A percentile compares a stretch with the other conserved stretches of the same genome.
These are phyloP conservation scores for Thereva unica DNA, from an alignment of 2,888 invertebrate genomes.

Conservation along the genomic window DNA sequence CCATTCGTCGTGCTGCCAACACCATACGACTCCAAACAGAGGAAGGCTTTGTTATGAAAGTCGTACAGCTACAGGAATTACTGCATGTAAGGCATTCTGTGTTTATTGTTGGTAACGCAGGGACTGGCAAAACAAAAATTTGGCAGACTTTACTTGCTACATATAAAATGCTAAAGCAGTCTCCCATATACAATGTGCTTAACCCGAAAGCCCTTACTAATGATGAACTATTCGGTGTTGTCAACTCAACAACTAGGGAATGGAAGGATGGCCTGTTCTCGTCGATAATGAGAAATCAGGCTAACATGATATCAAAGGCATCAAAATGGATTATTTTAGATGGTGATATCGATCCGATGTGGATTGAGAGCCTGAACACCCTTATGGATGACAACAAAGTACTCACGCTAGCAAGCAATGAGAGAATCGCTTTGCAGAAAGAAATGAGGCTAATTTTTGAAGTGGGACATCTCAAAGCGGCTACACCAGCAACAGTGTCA, in stretches of 20 bases:
- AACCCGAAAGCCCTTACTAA: slow-evolving; percentile 96
- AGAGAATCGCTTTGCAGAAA: slow-evolving; percentile 87
- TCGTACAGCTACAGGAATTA: slow-evolving; percentile 89
- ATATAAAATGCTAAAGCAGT: slow-evolving; percentile 77
- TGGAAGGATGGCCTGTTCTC: slow-evolving; percentile 92
- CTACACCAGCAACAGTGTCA: slow-evolving; percentile 95
- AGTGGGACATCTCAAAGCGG: slow-evolving; percentile 85
- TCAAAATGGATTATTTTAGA: slow-evolving; percentile 95
- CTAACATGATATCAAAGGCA: slow-evolving; percentile 81
- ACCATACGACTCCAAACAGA: slow-evolving; percentile 89
- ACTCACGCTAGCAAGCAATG: slow-evolving; percentile 90
- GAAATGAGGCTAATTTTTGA: slow-evolving; percentile 90
- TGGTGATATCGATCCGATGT: slow-evolving; percentile 97
- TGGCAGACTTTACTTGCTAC: slow-evolving; percentile 89
- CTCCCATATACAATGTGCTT: slow-evolving; percentile 86
- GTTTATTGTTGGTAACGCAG: slow-evolving; percentile 82
- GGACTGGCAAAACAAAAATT: slow-evolving; percentile 92
- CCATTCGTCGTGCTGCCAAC: slow-evolving; percentile 74
- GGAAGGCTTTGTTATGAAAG: slow-evolving; percentile 83
- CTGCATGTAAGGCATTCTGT: slow-evolving; percentile 94
- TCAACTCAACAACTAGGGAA: slow-evolving; percentile 90
- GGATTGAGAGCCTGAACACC: slow-evolving; percentile 96
- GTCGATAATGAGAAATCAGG: slow-evolving; percentile 90
- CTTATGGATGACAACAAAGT: slow-evolving; percentile 97
- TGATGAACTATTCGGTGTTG: slow-evolving; percentile 92